phyloP scores from a whole-genome alignment of 2,113 vertebrate species.

The Prolemur simus region DNA sequence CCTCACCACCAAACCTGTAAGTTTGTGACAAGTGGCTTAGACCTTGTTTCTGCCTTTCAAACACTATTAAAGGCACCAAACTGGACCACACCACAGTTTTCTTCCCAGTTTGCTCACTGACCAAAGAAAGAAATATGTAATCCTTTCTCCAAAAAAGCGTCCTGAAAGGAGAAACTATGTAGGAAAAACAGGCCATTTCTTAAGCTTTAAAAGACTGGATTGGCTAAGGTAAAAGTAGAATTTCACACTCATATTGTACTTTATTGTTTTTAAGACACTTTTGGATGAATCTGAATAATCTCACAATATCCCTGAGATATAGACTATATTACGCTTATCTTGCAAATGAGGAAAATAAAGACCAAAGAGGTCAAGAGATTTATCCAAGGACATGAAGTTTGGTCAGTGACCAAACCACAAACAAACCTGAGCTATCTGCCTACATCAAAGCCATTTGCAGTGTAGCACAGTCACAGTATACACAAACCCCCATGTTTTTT shows the following conservation, averaged over 20 bases:
- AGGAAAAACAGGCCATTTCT: not conserved
- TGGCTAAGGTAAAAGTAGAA: not conserved
- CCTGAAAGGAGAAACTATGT: not conserved
- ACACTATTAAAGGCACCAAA: not conserved
- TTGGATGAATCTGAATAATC: not conserved
- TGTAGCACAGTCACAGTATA: not conserved
- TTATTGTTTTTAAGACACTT: not conserved
- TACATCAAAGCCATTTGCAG: not conserved
- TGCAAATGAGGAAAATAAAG: conserved; percentile 36
- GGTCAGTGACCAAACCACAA: not conserved
- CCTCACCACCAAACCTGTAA: not conserved
- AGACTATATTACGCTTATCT: not conserved
- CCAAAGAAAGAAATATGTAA: not conserved
- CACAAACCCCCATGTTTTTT: not conserved
- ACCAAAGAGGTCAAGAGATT: not conserved
- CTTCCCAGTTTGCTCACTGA: not conserved
- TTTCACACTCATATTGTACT: not conserved
- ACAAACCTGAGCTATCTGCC: not conserved
- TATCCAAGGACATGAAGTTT: not conserved
- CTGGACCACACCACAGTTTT: not conserved
- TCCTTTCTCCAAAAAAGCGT: not conserved
- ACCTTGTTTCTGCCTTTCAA: not conserved
- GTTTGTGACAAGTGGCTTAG: not conserved
- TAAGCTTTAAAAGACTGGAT: not conserved
- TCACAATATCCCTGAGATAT: not conserved